Evolutionary conservation across 2,113 vertebrate species (phyloP).

Genomic region (Sardina pilchardus): DNA sequence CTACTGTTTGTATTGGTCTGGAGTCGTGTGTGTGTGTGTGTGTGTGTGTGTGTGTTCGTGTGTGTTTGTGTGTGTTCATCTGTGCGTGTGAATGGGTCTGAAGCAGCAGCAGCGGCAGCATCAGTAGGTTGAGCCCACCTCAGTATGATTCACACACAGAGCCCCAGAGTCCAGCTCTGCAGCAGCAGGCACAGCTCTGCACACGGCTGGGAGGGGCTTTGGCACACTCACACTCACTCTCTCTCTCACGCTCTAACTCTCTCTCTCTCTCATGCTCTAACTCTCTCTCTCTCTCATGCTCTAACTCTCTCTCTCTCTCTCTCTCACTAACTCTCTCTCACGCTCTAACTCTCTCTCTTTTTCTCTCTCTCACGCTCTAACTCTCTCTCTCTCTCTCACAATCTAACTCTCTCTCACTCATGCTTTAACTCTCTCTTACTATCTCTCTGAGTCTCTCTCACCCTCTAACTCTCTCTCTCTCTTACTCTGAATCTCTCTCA

Average conservation of each 20-base stretch:
- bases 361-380: background rate
- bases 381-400: background rate
- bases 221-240: background rate
- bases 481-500: too few species aligned
- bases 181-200: constrained; percentile 63
- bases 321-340: background rate
- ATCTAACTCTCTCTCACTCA: background rate
- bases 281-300: background rate
- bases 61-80: background rate
- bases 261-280: background rate
- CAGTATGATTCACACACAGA: constrained; percentile 65
- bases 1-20: background rate
- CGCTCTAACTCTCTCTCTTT: background rate
- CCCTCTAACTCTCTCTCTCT: background rate
- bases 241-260: background rate
- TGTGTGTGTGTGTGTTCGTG: background rate
- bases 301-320: background rate
- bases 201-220: background rate
- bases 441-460: background rate
- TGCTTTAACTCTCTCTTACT: background rate
- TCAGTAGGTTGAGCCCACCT: constrained; percentile 31
- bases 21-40: background rate
- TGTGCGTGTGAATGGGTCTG: background rate
- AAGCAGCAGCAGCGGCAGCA: background rate
- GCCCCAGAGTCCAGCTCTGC: constrained; percentile 61